A percentile compares a stretch with the other conserved stretches of the same genome.
Evolutionary conservation across 2,888 invertebrate genomes (phyloP).

Genomic region (Calliopum simillimum): DNA sequence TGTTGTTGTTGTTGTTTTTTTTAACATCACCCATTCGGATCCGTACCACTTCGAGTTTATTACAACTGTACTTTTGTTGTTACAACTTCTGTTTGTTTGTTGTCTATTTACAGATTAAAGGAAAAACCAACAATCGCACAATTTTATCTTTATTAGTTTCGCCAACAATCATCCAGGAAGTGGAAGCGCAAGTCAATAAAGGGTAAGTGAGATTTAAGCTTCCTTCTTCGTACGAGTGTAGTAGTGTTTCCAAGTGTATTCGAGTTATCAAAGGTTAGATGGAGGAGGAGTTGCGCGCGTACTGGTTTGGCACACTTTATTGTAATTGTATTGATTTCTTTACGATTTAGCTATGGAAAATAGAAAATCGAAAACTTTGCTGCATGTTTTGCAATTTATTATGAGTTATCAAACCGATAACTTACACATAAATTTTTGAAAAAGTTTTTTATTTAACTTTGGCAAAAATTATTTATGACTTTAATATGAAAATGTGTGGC

Average conservation of each 20-base stretch:
- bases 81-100: slow-evolving; percentile 14
- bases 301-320: background rate
- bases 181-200: slow-evolving; percentile 69
- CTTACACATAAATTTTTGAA: background rate
- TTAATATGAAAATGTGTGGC: too few relatives aligned
- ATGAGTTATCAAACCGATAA: background rate
- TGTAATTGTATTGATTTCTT: too few relatives aligned
- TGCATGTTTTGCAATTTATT: slow-evolving; percentile 12
- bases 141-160: slow-evolving; percentile 88
- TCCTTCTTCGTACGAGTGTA: background rate
- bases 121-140: slow-evolving; percentile 89
- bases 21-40: background rate
- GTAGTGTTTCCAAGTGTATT: background rate
- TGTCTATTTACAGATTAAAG: slow-evolving; percentile 67
- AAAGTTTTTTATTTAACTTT: background rate
- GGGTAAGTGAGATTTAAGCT: slow-evolving; percentile 59
- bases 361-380: background rate
- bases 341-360: too few relatives aligned
- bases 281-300: background rate
- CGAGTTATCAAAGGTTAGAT: background rate
- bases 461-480: too few relatives aligned
- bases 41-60: background rate
- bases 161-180: slow-evolving; percentile 75
- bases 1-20: background rate
- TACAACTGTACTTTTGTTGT: slow-evolving; percentile 40